These are phyloP conservation scores for Euleptes europaea DNA, from an alignment of 2,113 vertebrate species.

Conservation along the genomic window DNA sequence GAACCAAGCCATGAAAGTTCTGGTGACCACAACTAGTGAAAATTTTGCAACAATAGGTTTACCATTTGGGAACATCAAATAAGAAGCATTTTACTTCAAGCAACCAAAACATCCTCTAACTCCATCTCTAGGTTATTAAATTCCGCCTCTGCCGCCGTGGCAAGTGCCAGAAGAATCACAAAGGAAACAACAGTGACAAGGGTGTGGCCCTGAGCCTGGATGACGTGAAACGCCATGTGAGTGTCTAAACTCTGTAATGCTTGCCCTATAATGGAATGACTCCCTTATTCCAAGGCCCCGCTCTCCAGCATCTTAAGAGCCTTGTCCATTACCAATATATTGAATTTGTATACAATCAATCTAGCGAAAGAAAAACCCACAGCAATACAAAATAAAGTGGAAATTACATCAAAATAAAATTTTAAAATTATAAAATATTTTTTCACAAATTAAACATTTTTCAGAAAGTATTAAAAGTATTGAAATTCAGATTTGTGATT, in stretches of 20 bases:
- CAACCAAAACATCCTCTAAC: background rate
- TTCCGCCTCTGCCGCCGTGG: slow-evolving; percentile 90
- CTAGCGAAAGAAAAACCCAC: too few relatives aligned
- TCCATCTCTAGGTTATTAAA: slow-evolving; percentile 87
- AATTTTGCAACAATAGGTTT: background rate
- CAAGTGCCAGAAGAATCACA: slow-evolving; percentile 88
- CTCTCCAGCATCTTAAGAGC: background rate
- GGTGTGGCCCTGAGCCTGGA: slow-evolving; percentile 95
- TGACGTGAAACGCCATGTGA: slow-evolving; percentile 96
- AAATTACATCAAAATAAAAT: too few relatives aligned
- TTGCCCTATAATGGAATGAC: background rate
- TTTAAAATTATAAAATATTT: too few relatives aligned
- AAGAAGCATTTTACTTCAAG: background rate
- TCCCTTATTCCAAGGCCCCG: background rate
- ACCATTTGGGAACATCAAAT: background rate
- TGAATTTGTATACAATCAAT: too few relatives aligned
- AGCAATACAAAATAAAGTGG: too few relatives aligned
- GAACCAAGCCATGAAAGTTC: too few relatives aligned
- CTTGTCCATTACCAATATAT: background rate
- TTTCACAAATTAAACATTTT: too few relatives aligned
- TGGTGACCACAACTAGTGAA: background rate
- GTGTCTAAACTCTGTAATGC: slow-evolving; percentile 39
- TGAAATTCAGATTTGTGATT: too few relatives aligned
- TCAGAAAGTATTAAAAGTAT: too few relatives aligned
- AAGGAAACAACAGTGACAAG: slow-evolving; percentile 93